A percentile compares a stretch with the other conserved stretches of the same genome.
phyloP scores from a whole-genome alignment of 1,140 invertebrate genomes.

The Drosophila asahinai region DNA sequence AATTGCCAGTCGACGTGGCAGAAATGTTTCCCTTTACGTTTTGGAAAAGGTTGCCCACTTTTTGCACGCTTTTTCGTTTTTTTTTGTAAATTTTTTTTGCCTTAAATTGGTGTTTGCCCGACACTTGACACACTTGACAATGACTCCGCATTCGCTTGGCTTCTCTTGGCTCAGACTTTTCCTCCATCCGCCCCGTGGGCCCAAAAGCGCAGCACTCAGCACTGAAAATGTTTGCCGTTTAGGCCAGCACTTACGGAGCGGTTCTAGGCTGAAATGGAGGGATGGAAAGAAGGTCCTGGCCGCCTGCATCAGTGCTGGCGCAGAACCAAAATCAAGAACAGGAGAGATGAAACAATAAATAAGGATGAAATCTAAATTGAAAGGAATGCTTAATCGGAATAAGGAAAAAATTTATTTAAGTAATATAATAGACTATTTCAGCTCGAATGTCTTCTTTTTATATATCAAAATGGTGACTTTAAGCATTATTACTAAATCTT shows the following conservation, averaged over 20 bases:
- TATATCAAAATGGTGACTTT: too few species aligned
- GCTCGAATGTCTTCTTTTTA: too few species aligned
- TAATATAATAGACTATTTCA: too few species aligned
- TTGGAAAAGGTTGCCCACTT: conserved; percentile 30
- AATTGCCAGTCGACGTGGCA: conserved; percentile 63
- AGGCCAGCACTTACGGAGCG: conserved; percentile 46
- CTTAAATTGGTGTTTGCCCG: conserved; percentile 71
- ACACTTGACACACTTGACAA: conserved; percentile 66
- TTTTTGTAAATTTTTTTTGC: conserved; percentile 21
- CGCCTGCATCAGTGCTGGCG: conserved; percentile 20
- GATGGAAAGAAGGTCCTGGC: conserved; percentile 7
- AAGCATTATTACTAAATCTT: too few species aligned
- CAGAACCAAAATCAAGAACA: not conserved
- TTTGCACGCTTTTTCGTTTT: conserved; percentile 1
- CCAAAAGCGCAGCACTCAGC: conserved; percentile 63
- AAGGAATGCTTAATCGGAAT: not conserved
- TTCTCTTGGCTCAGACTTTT: conserved; percentile 32
- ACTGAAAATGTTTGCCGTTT: conserved; percentile 69
- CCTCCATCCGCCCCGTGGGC: conserved; percentile 28
- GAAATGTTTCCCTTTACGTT: conserved; percentile 23
- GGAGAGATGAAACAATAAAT: not conserved
- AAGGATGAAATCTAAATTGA: not conserved
- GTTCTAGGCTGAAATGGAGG: not conserved
- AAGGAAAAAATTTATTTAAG: too few species aligned
- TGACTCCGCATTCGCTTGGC: conserved; percentile 58